Percentiles rank a stretch among this genome's conserved stretches.
Evolutionary conservation across 2,888 invertebrate species (phyloP).

Genomic region (Cetonia aurata): DNA sequence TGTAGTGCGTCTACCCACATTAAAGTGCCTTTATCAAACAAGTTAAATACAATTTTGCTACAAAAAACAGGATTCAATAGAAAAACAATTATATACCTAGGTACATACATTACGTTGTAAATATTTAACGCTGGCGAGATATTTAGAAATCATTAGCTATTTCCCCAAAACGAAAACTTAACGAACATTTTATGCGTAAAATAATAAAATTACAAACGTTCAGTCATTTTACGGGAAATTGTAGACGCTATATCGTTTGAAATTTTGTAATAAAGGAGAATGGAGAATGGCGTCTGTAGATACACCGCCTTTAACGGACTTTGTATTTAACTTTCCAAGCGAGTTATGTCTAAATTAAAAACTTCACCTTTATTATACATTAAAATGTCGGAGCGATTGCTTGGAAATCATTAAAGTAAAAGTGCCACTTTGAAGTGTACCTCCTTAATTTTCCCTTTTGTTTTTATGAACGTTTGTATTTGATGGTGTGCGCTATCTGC

Average conservation of each 20-base stretch:
- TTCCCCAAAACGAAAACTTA: not conserved
- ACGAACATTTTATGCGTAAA: slow-evolving; percentile 20
- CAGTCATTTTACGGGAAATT: slow-evolving; percentile 32
- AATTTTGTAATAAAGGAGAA: slow-evolving; percentile 15
- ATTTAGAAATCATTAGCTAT: not conserved
- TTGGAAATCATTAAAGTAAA: slow-evolving; percentile 16
- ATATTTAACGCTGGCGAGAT: no score
- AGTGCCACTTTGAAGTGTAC: slow-evolving; percentile 9
- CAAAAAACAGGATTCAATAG: no score
- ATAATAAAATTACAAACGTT: slow-evolving; percentile 34
- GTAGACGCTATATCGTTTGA: slow-evolving; percentile 17
- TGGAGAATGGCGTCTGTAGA: not conserved
- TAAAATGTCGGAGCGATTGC: slow-evolving; percentile 24
- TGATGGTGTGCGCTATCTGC: no score
- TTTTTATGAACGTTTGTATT: no score
- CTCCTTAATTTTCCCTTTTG: slow-evolving; percentile 13
- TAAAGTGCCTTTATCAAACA: no score
- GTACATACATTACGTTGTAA: no score
- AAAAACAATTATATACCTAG: no score
- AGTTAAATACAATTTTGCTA: no score
- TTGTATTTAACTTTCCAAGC: not conserved
- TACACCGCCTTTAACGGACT: not conserved
- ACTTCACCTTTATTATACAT: slow-evolving; percentile 22
- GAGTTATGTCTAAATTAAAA: slow-evolving; percentile 33
- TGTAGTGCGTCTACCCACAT: no score